Base-by-base conservation (phyloP, 2,113 vertebrate species). In the Vulpes vulpes region DNA sequence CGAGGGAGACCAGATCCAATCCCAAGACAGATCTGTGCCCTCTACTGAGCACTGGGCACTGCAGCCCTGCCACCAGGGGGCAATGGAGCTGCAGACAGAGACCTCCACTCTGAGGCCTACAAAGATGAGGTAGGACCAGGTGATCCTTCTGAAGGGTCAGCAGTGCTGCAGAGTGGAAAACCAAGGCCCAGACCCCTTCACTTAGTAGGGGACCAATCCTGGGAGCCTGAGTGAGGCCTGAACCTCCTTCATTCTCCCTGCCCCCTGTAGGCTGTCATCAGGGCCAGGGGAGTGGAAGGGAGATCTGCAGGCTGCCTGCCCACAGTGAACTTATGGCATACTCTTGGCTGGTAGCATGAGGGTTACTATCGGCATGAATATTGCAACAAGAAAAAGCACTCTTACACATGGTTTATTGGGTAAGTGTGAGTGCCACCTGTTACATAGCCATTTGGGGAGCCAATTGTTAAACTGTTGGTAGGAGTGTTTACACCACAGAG, bases 231-330 rank as follows among this genome's bases (percentile, higher is more conserved):
- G 27, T 19, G 32, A 51, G 80, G 49, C 62, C 15, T 30, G 2
- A 8, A 9, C 30, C 15, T 27, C 57, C 65, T 89, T 65, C 49
- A 16, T 59, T 17, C 80, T 71, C n/a, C 35, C 32, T 43, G 4
- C 49, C 22, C 1, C 0, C 0, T 0, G 0, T 0, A 51, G 23
- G 35, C 15, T 57, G 20, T 10, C 11, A 12, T 53, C 11, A 35
- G 35, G 11, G 27, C 23, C 22, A 80, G 81, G 57, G 14, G 11
- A 0, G 32, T 1, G 30, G 11, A 35, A 23, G 22, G 80, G 57
- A 22, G 27, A 25, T 32, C 23, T 6, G 2, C 27, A 25, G 11
- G 12, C 43, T 62, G 22, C 8, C 35, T 8, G 14, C 8, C 22
- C 64, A 80, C 53, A 49, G 2, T 64, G n/a, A 73, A 43, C 43